Base-by-base conservation (phyloP, 2,888 invertebrate genomes). In the Meghimatium bilineatum region DNA sequence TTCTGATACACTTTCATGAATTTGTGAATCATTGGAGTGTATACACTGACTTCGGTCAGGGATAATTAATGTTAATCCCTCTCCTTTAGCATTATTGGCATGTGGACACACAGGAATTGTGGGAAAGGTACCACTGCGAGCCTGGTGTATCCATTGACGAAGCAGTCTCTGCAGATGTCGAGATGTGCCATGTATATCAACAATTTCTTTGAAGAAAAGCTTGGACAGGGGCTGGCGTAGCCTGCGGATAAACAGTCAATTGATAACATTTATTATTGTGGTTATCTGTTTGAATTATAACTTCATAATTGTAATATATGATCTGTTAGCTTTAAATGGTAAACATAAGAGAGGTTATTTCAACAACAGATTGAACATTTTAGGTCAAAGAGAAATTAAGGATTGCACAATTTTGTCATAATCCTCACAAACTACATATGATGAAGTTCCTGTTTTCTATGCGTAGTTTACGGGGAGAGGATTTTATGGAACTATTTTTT, bases 101-200 rank as follows among this genome's bases (percentile, higher is more conserved):
- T n/a, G 38, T 49, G 66, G 66, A 23, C 67, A 67, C 12, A 38
- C 36, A 60, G 74, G 17, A 0, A 38, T 20, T 38, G 76, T 29
- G 10, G 82, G 56, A 34, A 76, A 26, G 23, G 44, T 52, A 8
- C 84, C 84, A 38, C 67, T 80, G 17, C 83, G 71, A 29, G 80
- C 38, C 32, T 84, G 79, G 26, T 80, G 76, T 29, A 84, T 84
- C 84, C 84, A 84, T 75, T 80, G 80, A 36, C 84, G 78, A n/a
- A 84, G 49, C 10, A 84, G 66, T 34, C 67, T 80, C 66, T 84
- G 84, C 34, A 84, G 38, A 20, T 60, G 75, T 36, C 80, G 20
- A 8, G 80, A 80, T 29, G 80, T 84, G 6, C 84, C 84, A 52
- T 84, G 84, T 5, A 84, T 72, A 32, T 84, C 84, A 2, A 84